These are phyloP conservation scores for Eristalinus aeneus DNA, from an alignment of 2,888 invertebrate species.

Conservation along the genomic window DNA sequence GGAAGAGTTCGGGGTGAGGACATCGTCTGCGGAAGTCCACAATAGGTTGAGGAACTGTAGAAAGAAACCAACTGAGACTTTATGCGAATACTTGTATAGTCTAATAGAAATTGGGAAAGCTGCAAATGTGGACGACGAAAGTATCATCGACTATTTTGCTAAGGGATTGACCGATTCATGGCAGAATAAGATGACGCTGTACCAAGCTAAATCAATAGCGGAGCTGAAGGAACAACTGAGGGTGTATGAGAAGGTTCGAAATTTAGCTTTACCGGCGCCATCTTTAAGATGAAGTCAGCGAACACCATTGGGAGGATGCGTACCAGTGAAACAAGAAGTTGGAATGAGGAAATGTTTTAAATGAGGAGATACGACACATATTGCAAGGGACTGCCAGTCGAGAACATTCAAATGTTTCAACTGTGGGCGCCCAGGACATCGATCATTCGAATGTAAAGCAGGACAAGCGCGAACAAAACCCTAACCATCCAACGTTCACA, in stretches of 20 bases:
- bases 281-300: not conserved
- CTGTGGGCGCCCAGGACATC: not conserved
- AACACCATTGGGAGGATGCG: not conserved
- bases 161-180: constrained; percentile 35
- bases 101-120: constrained; percentile 46
- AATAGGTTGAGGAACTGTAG: no score
- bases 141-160: constrained; percentile 46
- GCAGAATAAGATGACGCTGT: constrained; percentile 26
- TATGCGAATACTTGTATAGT: constrained; percentile 52
- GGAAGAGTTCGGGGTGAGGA: constrained; percentile 44
- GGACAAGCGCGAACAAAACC: not conserved
- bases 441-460: not conserved
- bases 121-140: constrained; percentile 41
- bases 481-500: not conserved
- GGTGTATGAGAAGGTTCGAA: constrained; percentile 42
- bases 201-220: constrained; percentile 17
- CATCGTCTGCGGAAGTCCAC: no score
- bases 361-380: not conserved
- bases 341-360: constrained; percentile 1
- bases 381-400: not conserved
- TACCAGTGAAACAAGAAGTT: not conserved
- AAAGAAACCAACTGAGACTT: constrained; percentile 10
- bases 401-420: not conserved
- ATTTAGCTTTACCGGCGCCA: not conserved
- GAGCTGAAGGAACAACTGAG: constrained; percentile 35